Evolutionary conservation across 2,888 invertebrate genomes (phyloP).

Genomic region (Eremobia ochroleuca): DNA sequence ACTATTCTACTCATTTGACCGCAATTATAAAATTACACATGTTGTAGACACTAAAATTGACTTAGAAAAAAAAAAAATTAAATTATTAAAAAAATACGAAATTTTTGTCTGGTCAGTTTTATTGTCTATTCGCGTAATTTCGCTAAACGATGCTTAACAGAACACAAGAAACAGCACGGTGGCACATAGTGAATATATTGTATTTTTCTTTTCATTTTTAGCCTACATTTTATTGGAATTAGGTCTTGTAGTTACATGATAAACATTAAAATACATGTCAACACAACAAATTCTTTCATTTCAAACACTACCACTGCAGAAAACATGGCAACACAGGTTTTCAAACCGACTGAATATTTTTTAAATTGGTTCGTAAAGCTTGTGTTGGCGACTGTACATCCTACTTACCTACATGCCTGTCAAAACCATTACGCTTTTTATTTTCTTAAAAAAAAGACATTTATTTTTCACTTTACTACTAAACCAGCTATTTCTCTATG

Average conservation of each 20-base stretch:
- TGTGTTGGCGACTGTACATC: slow-evolving; percentile 70
- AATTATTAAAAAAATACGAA: slow-evolving; percentile 21
- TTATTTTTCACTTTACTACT: slow-evolving; percentile 17
- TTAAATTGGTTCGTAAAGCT: slow-evolving; percentile 59
- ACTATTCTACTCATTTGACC: slow-evolving; percentile 72
- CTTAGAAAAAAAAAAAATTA: slow-evolving; percentile 18
- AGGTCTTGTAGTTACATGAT: slow-evolving; percentile 89
- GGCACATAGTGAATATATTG: slow-evolving; percentile 77
- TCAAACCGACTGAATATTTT: slow-evolving; percentile 15
- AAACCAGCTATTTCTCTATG: slow-evolving; percentile 15
- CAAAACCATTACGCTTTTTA: slow-evolving; percentile 26
- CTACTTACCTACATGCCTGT: slow-evolving; percentile 57
- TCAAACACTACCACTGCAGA: slow-evolving; percentile 77
- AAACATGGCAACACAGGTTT: slow-evolving; percentile 62
- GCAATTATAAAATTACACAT: slow-evolving; percentile 64
- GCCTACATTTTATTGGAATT: slow-evolving; percentile 83
- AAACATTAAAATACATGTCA: slow-evolving; percentile 90
- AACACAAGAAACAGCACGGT: slow-evolving; percentile 83
- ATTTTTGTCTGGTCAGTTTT: slow-evolving; percentile 65
- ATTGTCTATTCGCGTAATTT: slow-evolving; percentile 70
- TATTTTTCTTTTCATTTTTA: slow-evolving; percentile 77
- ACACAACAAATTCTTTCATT: slow-evolving; percentile 90
- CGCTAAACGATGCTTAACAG: slow-evolving; percentile 73
- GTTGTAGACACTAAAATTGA: slow-evolving; percentile 66
- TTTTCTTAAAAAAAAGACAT: slow-evolving; percentile 24